Evolutionary conservation across 2,113 vertebrate genomes (phyloP), one percentile per base, ranked within the genome.

Genomic region (Balaenoptera acutorostrata): DNA sequence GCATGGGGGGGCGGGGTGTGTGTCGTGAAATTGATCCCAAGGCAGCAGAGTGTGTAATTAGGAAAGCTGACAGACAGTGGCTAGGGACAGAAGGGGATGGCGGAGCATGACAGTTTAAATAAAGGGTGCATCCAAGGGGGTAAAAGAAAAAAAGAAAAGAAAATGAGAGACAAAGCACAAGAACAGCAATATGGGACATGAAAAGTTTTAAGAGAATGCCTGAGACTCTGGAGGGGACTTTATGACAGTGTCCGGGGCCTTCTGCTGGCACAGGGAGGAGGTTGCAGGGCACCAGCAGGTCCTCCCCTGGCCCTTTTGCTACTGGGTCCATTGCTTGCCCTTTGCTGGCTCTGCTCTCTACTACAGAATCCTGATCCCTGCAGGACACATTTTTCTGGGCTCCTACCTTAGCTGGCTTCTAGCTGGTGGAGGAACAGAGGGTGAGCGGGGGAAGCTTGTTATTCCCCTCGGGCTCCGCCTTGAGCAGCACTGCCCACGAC

Each of bases 121-220:
- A 55, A 86, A 95, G 23, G 18, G 29, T 69, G 8, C 2, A 68
- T 39, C 61, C 17, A 68, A 36, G 6, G 29, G 18, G 3, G 17
- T 27, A 75, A 85, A 86, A 29, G 49, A 69, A 66, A 59, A 80
- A 85, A 86, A 29, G 49, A 69, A 59, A 80, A 81, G 57, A 5
- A 95, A 77, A 91, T 0, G 15, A 82, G n/a, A 84, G 49, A 81
- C 5, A 81, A 92, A 75, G n/a, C 27, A 36, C 52, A 52, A 81
- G 72, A 61, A 85, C 9, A 74, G 49, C 13, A 44, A 87, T 15
- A 6, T 15, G 6, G 29, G 14, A 4, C 31, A 18, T 29, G 20
- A 49, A 36, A 66, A 49, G 18, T 49, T 80, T 49, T 71, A 78
- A 66, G n/a, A 93, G n/a, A 41, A 2, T 18, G 33, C 59, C 78